Percentiles rank a stretch among this genome's conserved stretches.
Conservation (phyloP, 2,888 invertebrate species). For the Habroteleia sp. region DNA sequence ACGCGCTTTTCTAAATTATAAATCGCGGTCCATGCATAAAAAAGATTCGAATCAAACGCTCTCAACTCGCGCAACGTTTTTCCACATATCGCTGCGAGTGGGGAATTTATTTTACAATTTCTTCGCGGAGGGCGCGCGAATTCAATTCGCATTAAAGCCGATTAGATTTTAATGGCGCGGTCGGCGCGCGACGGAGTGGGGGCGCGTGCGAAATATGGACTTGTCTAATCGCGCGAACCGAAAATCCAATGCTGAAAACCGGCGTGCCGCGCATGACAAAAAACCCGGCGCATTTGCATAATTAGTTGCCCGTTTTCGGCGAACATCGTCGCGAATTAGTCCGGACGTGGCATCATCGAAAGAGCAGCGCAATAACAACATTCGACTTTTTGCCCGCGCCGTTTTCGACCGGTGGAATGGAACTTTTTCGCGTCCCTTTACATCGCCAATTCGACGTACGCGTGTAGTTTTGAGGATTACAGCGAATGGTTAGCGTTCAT, state of each 20-base stretch:
- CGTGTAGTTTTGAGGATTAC: no score
- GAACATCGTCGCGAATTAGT: constrained; percentile 15
- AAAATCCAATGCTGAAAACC: constrained; percentile 26
- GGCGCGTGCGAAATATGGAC: neutral
- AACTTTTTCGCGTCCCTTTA: no score
- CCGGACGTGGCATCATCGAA: neutral
- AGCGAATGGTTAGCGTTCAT: no score
- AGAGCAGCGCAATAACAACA: neutral
- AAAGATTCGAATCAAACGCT: constrained; percentile 25
- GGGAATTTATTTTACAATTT: constrained; percentile 25
- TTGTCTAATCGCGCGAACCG: constrained; percentile 15
- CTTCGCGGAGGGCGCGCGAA: neutral
- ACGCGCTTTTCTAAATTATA: constrained; percentile 23
- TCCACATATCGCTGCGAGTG: neutral
- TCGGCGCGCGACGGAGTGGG: neutral
- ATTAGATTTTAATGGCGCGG: constrained; percentile 8
- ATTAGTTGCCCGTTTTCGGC: constrained; percentile 11
- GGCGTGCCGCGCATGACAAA: constrained; percentile 16
- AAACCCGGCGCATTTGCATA: constrained; percentile 15
- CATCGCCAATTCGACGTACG: no score
- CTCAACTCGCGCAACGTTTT: constrained; percentile 4
- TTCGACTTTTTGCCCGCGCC: constrained; percentile 6
- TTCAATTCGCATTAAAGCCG: constrained; percentile 19
- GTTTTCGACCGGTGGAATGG: no score
- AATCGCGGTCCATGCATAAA: constrained; percentile 37